Conservation (phyloP, 92 coral and sea anemone genomes). For the Nematostella vectensis region DNA sequence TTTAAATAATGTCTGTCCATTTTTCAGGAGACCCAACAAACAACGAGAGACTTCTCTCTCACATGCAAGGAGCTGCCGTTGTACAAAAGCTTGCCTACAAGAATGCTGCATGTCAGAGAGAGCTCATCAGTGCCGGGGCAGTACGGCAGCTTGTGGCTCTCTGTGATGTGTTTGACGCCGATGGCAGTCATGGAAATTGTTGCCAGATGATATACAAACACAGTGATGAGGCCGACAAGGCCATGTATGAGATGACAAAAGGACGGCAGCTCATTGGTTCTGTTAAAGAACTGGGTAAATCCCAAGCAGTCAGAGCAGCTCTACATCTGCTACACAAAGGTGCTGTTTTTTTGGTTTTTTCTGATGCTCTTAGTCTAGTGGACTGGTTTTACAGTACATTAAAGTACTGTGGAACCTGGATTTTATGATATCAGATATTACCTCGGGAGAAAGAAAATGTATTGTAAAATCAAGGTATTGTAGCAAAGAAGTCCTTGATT, state of each 20-base stretch:
- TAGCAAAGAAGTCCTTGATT: no score
- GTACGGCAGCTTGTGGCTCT: conserved; percentile 57
- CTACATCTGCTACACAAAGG: conserved; percentile 43
- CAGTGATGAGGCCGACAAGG: conserved; percentile 34
- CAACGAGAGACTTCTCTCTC: conserved; percentile 31
- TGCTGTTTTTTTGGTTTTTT: no score
- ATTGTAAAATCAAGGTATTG: no score
- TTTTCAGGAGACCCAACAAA: conserved; percentile 15
- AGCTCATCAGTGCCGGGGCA: conserved; percentile 66
- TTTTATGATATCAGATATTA: no score
- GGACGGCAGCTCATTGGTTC: conserved; percentile 77
- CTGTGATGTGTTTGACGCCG: conserved; percentile 60
- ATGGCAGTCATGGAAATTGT: conserved; percentile 67
- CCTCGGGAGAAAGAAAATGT: no score
- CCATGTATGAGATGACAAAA: conserved; percentile 40
- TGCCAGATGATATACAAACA: conserved; percentile 34
- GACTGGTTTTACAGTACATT: no score
- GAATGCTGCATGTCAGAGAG: conserved; percentile 58
- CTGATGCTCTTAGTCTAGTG: no score
- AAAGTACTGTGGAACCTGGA: no score
- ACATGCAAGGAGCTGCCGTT: conserved; percentile 67
- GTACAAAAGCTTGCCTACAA: conserved; percentile 52
- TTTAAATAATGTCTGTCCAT: no score
- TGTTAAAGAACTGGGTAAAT: conserved; percentile 33
- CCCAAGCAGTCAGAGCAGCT: conserved; percentile 27